Base-by-base conservation (phyloP, 2,113 vertebrate genomes). In the Mungos mungo region DNA sequence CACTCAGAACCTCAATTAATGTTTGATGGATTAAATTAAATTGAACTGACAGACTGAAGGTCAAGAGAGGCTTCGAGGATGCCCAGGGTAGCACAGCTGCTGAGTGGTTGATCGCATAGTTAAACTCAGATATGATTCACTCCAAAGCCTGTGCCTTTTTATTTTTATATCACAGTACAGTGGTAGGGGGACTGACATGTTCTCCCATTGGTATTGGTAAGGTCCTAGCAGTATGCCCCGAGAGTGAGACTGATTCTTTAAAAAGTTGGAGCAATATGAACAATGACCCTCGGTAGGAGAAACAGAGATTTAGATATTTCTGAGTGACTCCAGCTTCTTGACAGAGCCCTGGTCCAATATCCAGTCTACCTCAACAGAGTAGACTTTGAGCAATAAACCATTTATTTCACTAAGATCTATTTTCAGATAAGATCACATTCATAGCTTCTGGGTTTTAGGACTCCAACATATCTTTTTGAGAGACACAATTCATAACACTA, bases 11-110 rank as follows among this genome's bases (percentile, higher is more conserved):
- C 25, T 94, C 74, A 33, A 25, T 92, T 86, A 87, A 18, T 87
- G n/a, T 92, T 86, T 88, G 57, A 15, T 88, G 89, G 81, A 68
- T 92, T 92, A 88, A 90, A 76, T 96, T 85, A 83, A 83, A 72
- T 90, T 72, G 41, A 65, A 96, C n/a, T 41, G 15, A 92, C 35
- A 38, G 8, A 86, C 14, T 18, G 21, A 69, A 66, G 60, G 31
- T 72, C 88, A 96, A 63, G 8, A 79, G 52, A 8, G 12, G 45
- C 29, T 71, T 86, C 25, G 45, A 72, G 35, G 19, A 76, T 65
- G 21, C n/a, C 16, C 7, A 16, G 19, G 2, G 8, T 60, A 13
- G 18, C 16, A 83, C 21, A 69, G 45, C 27, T 65, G 23, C 57
- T 18, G 1, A 85, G 45, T 23, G n/a, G 6, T 41, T 60, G 9